Percentiles rank a stretch among this genome's conserved stretches.
Conservation (phyloP, 2,888 invertebrate genomes). For the Epirrhoe alternata region DNA sequence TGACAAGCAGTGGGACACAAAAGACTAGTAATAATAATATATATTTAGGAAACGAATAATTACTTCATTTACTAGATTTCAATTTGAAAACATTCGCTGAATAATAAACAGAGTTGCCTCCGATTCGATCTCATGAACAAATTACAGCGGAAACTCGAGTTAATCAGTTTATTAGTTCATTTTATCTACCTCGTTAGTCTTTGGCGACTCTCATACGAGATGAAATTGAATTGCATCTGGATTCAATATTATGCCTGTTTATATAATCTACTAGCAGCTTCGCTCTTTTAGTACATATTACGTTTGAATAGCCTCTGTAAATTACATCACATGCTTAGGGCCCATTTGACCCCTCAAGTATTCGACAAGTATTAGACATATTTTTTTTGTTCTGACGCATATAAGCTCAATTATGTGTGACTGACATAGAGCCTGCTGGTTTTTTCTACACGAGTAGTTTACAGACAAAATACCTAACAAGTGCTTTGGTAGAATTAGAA, state of each 20-base stretch:
- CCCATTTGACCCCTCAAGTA: too few species aligned
- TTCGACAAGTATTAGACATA: too few species aligned
- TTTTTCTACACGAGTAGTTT: too few species aligned
- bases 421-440: too few species aligned
- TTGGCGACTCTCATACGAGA: background rate
- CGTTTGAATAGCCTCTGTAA: too few species aligned
- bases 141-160: constrained; percentile 16
- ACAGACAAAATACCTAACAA: too few species aligned
- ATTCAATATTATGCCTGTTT: background rate
- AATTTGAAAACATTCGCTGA: background rate
- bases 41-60: background rate
- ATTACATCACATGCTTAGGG: too few species aligned
- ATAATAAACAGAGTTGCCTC: constrained; percentile 14
- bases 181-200: constrained; percentile 5
- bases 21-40: too few species aligned
- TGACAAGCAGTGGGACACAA: too few species aligned
- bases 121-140: constrained; percentile 13
- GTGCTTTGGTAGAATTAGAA: background rate
- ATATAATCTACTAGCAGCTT: background rate
- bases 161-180: constrained; percentile 9
- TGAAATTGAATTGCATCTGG: constrained; percentile 1
- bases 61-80: background rate
- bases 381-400: too few species aligned
- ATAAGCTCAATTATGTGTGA: too few species aligned
- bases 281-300: too few species aligned